Evolutionary conservation across 2,888 invertebrate genomes (phyloP).

Genomic region (Phalangium opilio): DNA sequence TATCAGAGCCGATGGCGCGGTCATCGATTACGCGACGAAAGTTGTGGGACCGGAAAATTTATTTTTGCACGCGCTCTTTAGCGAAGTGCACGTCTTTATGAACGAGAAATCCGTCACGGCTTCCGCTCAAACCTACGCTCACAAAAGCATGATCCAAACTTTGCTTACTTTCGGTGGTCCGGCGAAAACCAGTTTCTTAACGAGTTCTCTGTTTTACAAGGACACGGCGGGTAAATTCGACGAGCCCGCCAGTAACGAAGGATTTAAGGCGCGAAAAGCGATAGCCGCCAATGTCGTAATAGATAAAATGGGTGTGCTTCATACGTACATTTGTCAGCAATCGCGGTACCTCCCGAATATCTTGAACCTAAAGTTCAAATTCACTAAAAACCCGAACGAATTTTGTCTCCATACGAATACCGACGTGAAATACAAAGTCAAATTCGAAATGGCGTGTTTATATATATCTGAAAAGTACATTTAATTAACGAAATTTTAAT

Average conservation of each 20-base stretch:
- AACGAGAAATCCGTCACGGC: too few relatives aligned
- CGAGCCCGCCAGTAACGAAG: too few relatives aligned
- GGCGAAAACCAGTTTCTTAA: too few relatives aligned
- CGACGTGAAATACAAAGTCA: slow-evolving; percentile 11
- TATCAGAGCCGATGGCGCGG: slow-evolving; percentile 1
- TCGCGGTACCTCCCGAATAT: slow-evolving; percentile 8
- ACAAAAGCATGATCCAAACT: too few relatives aligned
- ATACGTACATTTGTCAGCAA: slow-evolving; percentile 11
- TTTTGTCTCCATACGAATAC: slow-evolving; percentile 7
- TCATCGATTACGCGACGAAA: not conserved
- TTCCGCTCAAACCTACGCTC: too few relatives aligned
- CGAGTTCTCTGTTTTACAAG: too few relatives aligned
- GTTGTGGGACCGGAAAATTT: slow-evolving; percentile 5
- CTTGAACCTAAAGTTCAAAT: slow-evolving; percentile 6
- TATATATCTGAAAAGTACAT: slow-evolving; percentile 17
- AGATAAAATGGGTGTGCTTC: slow-evolving; percentile 11
- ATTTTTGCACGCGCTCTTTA: slow-evolving; percentile 7
- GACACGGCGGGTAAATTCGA: too few relatives aligned
- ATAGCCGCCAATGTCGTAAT: too few relatives aligned
- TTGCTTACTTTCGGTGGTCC: too few relatives aligned
- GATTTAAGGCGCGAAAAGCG: too few relatives aligned
- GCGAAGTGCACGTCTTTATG: too few relatives aligned
- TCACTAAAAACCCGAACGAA: slow-evolving; percentile 9
- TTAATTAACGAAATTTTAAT: slow-evolving; percentile 21
- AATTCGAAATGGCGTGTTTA: slow-evolving; percentile 18